Conservation (phyloP, 2,797 vertebrate species). For the Apodemus agrarius region DNA sequence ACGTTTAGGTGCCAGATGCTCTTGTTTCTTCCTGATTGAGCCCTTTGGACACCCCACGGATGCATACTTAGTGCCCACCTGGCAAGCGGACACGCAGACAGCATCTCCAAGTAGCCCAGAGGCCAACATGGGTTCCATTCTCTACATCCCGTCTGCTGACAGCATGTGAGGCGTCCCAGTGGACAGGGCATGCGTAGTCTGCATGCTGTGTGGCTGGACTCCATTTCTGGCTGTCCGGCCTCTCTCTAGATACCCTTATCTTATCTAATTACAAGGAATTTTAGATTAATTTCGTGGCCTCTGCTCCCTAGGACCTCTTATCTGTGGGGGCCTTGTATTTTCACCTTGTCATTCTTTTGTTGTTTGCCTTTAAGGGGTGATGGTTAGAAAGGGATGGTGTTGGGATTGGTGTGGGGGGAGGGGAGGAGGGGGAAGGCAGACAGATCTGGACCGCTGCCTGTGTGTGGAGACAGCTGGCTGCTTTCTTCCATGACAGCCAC, state of each 20-base stretch:
- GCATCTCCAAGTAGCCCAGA: slow-evolving; percentile 43
- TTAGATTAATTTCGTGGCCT: slow-evolving; percentile 84
- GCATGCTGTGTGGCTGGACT: slow-evolving; percentile 23
- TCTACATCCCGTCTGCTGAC: slow-evolving; percentile 60
- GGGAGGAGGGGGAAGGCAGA: slow-evolving; percentile 43
- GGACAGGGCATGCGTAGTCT: slow-evolving; percentile 38
- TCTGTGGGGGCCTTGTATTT: slow-evolving; percentile 82
- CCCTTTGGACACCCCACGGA: slow-evolving; percentile 37
- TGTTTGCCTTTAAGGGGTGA: slow-evolving; percentile 78
- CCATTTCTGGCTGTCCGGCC: slow-evolving; percentile 58
- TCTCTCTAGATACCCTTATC: slow-evolving; percentile 83
- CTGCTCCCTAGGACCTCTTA: slow-evolving; percentile 82
- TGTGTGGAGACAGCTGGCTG: slow-evolving; percentile 77
- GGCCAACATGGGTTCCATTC: not conserved
- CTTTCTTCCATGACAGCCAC: slow-evolving; percentile 80
- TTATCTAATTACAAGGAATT: slow-evolving; percentile 86
- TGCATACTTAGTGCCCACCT: slow-evolving; percentile 74
- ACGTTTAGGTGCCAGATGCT: slow-evolving; percentile 71
- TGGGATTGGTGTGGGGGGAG: slow-evolving; percentile 55
- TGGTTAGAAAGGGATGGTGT: slow-evolving; percentile 53
- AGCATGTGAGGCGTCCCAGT: not conserved
- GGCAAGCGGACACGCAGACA: slow-evolving; percentile 14
- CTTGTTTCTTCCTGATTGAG: slow-evolving; percentile 70
- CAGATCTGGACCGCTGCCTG: slow-evolving; percentile 56
- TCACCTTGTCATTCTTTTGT: slow-evolving; percentile 86